Evolutionary conservation across 2,113 vertebrate species (phyloP), one percentile per base, ranked within the genome.

Genomic region (Centropristis striata): DNA sequence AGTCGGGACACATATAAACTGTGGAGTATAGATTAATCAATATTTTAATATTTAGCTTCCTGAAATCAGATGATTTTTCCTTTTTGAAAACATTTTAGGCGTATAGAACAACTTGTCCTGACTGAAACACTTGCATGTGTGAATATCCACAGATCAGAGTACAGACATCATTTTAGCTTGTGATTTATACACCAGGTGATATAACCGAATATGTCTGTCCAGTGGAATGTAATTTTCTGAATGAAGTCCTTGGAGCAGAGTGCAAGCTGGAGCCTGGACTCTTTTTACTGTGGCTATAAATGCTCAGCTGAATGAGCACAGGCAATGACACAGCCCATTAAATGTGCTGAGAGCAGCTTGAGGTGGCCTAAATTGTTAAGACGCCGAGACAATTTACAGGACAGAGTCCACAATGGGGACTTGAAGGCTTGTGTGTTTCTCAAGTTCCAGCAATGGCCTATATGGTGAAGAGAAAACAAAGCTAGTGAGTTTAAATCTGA

Each of bases 181-280:
- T 72, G 68, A 79, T 85, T 86, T 59, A 77, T 54, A 54, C 39
- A 27, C 20, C 18, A 16, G 4, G 13, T 73, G 67, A 63, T 83
- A 60, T 59, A 63, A 80, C 36, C 21, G 74, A 80, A 83, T 76
- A 37, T 63, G 46, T n/a, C 47, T 6, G 9, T 14, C 49, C 27
- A 68, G 23, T 58, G 58, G 61, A 84, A 91, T 86, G 55, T 21
- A 32, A n/a, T 78, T 80, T 82, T 84, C 37, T 88, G 72, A 89
- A 84, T 86, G 54, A 74, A 87, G 67, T 57, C 54, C 42, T 51
- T 47, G 36, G 47, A 68, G 72, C 72, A 49, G 58, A 46, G 54
- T 49, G 64, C 51, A 37, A 64, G 37, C 44, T 71, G 67, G 64
- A 77, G 47, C 21, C 60, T 49, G 47, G 25, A 36, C 68, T 47